Evolutionary conservation across 2,113 vertebrate species (phyloP).

Genomic region (Aspidoscelis tigris): DNA sequence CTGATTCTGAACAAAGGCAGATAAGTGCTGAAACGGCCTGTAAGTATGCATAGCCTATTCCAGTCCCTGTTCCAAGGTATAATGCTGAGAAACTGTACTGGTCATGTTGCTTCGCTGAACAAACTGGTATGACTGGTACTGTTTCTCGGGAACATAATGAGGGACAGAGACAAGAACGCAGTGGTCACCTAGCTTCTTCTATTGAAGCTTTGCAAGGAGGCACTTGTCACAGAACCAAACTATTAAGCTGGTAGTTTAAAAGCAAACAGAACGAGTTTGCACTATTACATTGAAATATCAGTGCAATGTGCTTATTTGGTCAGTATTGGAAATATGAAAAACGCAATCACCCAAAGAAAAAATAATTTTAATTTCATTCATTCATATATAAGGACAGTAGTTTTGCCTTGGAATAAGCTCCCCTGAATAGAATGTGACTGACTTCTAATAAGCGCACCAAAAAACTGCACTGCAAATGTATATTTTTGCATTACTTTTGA

Average conservation of each 20-base stretch:
- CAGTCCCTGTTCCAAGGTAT: background rate
- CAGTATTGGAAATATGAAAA: slow-evolving; percentile 36
- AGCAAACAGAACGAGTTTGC: slow-evolving; percentile 40
- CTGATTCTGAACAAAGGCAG: too few relatives aligned
- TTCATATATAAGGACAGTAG: slow-evolving; percentile 3
- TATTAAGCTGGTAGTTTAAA: slow-evolving; percentile 30
- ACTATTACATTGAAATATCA: background rate
- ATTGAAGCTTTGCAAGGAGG: background rate
- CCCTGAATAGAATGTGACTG: too few relatives aligned
- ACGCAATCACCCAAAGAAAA: slow-evolving; percentile 32
- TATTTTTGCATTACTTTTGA: slow-evolving; percentile 26
- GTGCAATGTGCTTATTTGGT: background rate
- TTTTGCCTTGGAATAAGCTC: too few relatives aligned
- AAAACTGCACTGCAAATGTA: background rate
- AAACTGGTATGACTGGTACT: too few relatives aligned
- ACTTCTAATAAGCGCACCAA: too few relatives aligned
- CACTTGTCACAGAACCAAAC: background rate
- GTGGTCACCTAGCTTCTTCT: background rate
- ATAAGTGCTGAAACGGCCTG: too few relatives aligned
- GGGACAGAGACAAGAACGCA: background rate
- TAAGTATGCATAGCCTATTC: background rate
- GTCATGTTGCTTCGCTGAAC: too few relatives aligned
- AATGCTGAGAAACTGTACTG: background rate
- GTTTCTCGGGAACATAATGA: too few relatives aligned
- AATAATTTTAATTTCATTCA: slow-evolving; percentile 37